phyloP scores from a whole-genome alignment of 2,888 invertebrate species.

The Sabellastarte sp. region DNA sequence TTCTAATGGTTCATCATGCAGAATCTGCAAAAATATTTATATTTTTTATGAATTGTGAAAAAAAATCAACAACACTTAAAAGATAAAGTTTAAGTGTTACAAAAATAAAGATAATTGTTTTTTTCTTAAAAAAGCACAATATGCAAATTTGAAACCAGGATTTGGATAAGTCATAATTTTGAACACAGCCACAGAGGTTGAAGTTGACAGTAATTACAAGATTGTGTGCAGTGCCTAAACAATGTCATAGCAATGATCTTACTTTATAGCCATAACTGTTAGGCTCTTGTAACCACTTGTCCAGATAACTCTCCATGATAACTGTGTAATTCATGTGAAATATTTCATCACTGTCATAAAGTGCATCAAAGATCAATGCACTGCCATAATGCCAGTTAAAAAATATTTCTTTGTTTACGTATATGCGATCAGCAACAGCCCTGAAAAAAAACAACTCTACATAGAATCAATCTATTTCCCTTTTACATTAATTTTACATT shows the following conservation, averaged over 20 bases:
- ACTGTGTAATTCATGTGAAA: neutral
- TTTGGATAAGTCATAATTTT: too few relatives aligned
- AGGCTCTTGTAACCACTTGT: neutral
- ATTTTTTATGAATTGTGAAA: neutral
- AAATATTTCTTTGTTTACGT: neutral
- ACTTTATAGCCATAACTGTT: neutral
- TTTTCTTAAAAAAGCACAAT: too few relatives aligned
- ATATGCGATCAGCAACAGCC: neutral
- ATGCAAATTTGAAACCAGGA: too few relatives aligned
- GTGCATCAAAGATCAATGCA: conserved; percentile 5
- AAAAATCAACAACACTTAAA: neutral
- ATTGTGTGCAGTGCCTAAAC: too few relatives aligned
- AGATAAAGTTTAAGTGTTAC: too few relatives aligned
- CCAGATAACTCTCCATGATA: conserved; percentile 6
- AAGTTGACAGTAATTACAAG: too few relatives aligned
- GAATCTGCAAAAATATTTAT: conserved; percentile 1
- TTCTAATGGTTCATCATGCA: conserved; percentile 2
- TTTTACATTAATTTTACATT: too few relatives aligned
- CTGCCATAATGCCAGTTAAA: conserved; percentile 13
- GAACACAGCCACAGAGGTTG: too few relatives aligned
- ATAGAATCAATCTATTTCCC: too few relatives aligned
- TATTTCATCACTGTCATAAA: neutral
- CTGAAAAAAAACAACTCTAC: too few relatives aligned
- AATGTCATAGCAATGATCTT: too few relatives aligned
- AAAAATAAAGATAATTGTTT: too few relatives aligned